Conservation (phyloP, 1,140 invertebrate genomes). For the Sesamia nonagrioides region DNA sequence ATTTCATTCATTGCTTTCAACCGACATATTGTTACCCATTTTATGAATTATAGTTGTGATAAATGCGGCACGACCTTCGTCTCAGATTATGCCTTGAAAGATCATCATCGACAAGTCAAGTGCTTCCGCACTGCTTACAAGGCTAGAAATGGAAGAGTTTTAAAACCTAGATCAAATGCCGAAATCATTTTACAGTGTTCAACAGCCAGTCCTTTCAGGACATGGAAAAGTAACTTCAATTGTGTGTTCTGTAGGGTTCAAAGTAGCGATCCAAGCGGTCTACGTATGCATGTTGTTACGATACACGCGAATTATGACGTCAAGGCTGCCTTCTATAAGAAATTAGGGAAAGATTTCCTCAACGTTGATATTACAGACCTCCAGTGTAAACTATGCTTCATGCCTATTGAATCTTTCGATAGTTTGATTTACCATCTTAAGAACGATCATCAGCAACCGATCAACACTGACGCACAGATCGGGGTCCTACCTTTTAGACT, state of each 20-base stretch:
- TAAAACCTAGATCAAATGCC: slow-evolving; percentile 75
- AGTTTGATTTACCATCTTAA: slow-evolving; percentile 75
- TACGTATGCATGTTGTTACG: slow-evolving; percentile 72
- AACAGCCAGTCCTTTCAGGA: slow-evolving; percentile 77
- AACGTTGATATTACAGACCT: slow-evolving; percentile 81
- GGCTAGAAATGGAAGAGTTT: slow-evolving; percentile 72
- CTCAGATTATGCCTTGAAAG: slow-evolving; percentile 73
- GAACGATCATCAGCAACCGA: slow-evolving; percentile 75
- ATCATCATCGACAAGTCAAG: slow-evolving; percentile 78
- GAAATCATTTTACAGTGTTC: slow-evolving; percentile 81
- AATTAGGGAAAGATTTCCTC: slow-evolving; percentile 79
- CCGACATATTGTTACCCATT: slow-evolving; percentile 75
- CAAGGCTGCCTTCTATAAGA: slow-evolving; percentile 78
- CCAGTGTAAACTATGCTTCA: slow-evolving; percentile 80
- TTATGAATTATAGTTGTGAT: slow-evolving; percentile 80
- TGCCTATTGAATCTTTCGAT: slow-evolving; percentile 73
- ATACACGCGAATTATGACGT: slow-evolving; percentile 77
- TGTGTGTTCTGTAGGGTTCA: slow-evolving; percentile 81
- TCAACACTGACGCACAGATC: slow-evolving; percentile 73
- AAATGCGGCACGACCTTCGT: slow-evolving; percentile 81
- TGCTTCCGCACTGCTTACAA: slow-evolving; percentile 78
- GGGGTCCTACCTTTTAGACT: slow-evolving; percentile 77
- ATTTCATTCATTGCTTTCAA: slow-evolving; percentile 74
- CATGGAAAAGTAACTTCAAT: slow-evolving; percentile 80
- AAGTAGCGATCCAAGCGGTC: slow-evolving; percentile 70